Conservation (phyloP, 2,888 invertebrate species). For the Pyrochroa serraticornis region DNA sequence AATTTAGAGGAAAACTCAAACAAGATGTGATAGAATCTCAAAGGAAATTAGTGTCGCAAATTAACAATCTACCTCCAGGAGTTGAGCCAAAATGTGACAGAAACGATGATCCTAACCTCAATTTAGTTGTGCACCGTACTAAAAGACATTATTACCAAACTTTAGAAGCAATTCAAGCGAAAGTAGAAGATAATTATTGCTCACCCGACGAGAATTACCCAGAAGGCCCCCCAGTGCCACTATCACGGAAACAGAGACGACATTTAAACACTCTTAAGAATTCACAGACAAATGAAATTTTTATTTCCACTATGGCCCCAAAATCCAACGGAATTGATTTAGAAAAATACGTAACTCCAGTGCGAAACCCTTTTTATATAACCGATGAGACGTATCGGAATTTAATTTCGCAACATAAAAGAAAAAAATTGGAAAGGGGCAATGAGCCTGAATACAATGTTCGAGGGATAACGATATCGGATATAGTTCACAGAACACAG, state of each 20-base stretch:
- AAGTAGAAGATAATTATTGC: conserved; percentile 69
- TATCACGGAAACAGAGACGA: conserved; percentile 66
- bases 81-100: conserved; percentile 51
- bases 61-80: conserved; percentile 71
- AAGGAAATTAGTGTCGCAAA: conserved; percentile 71
- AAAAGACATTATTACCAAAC: conserved; percentile 67
- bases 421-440: conserved; percentile 73
- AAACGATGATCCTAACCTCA: conserved; percentile 44
- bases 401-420: conserved; percentile 74
- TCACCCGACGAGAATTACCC: conserved; percentile 79
- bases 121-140: conserved; percentile 56
- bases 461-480: conserved; percentile 76
- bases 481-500: conserved; percentile 63
- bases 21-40: conserved; percentile 78
- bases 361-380: conserved; percentile 60
- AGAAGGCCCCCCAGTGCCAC: conserved; percentile 67
- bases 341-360: conserved; percentile 53
- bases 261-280: conserved; percentile 59
- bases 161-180: conserved; percentile 71
- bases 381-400: conserved; percentile 71
- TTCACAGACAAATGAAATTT: conserved; percentile 52
- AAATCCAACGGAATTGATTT: conserved; percentile 55
- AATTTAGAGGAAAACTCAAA: conserved; percentile 67
- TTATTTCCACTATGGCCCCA: conserved; percentile 58
- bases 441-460: conserved; percentile 79